Conservation (phyloP, 2,888 invertebrate species). For the Troglohyphantes excavatus region DNA sequence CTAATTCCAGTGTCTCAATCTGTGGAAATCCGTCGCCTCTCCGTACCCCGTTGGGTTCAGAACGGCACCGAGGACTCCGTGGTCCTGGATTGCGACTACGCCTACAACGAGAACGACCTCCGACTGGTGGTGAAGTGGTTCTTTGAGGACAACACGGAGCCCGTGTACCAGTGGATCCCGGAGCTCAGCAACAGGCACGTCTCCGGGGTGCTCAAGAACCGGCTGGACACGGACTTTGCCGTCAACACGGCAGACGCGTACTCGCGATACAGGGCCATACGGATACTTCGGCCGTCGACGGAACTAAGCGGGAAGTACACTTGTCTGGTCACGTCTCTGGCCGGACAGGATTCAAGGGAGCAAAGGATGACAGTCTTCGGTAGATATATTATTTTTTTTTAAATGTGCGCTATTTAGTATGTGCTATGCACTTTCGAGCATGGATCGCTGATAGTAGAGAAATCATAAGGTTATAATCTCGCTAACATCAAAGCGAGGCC, state of each 20-base stretch:
- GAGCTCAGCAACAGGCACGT: conserved; percentile 78
- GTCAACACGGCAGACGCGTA: conserved; percentile 74
- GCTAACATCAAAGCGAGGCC: too few species aligned
- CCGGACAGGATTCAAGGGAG: conserved; percentile 79
- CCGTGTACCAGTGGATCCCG: conserved; percentile 80
- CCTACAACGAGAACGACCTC: conserved; percentile 79
- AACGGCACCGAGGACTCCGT: conserved; percentile 80
- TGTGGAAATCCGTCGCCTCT: conserved; percentile 78
- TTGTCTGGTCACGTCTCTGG: conserved; percentile 79
- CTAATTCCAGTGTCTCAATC: conserved; percentile 38
- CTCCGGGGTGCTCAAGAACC: conserved; percentile 78
- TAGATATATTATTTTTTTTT: too few species aligned
- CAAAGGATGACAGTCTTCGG: conserved; percentile 80
- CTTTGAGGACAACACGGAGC: conserved; percentile 80
- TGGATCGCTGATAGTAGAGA: too few species aligned
- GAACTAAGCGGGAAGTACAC: conserved; percentile 80
- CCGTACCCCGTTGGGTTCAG: conserved; percentile 80
- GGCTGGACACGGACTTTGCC: conserved; percentile 70
- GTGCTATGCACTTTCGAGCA: too few species aligned
- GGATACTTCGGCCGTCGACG: conserved; percentile 78
- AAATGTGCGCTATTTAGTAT: too few species aligned
- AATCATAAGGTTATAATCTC: too few species aligned
- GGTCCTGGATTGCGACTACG: conserved; percentile 80
- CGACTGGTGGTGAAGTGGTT: conserved; percentile 81
- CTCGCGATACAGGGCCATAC: conserved; percentile 79